Base-by-base conservation (phyloP, 1,140 invertebrate species). In the Ladona fulva region DNA sequence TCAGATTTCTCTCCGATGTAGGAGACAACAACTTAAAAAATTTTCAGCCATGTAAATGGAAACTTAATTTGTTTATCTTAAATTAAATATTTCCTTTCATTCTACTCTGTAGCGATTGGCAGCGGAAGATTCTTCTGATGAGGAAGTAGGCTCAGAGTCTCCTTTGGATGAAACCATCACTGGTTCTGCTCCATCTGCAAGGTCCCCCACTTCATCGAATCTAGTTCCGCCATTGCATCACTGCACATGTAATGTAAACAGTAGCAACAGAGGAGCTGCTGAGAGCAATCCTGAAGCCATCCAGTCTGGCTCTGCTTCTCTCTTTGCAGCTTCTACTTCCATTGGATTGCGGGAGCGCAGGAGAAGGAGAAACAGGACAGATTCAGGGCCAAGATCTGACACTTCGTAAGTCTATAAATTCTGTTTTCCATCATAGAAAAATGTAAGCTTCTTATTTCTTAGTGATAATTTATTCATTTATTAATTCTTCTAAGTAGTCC, bases 41-140 rank as follows among this genome's bases (percentile, higher is more conserved):
- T n/a, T n/a, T n/a, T n/a, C n/a, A n/a, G n/a, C n/a, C n/a, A n/a
- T n/a, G n/a, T n/a, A n/a, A n/a, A n/a, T n/a, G n/a, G n/a, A n/a
- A n/a, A n/a, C n/a, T n/a, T n/a, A n/a, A n/a, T n/a, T n/a, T n/a
- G n/a, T n/a, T n/a, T n/a, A n/a, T n/a, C n/a, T n/a, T n/a, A n/a
- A n/a, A n/a, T n/a, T n/a, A n/a, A n/a, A n/a, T n/a, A n/a, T n/a
- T n/a, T n/a, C n/a, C 74, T 19, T 77, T 3, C 19, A 52, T 19
- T n/a, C 22, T 19, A 5, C 42, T 74, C 82, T 82, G 24, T 75
- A 89, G 87, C 85, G 88, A 12, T 87, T 89, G 37, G 88, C 88
- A 8, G 85, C 89, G 6, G 94, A 96, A 83, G 94, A 96, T 85
- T 96, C 94, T 0, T 97, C 95, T 0, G 95, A 97, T 83, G 95